Percentiles rank a stretch among this genome's conserved stretches.
phyloP scores from a whole-genome alignment of 1,140 invertebrate genomes.

The Mycetomoellerius zeteki region DNA sequence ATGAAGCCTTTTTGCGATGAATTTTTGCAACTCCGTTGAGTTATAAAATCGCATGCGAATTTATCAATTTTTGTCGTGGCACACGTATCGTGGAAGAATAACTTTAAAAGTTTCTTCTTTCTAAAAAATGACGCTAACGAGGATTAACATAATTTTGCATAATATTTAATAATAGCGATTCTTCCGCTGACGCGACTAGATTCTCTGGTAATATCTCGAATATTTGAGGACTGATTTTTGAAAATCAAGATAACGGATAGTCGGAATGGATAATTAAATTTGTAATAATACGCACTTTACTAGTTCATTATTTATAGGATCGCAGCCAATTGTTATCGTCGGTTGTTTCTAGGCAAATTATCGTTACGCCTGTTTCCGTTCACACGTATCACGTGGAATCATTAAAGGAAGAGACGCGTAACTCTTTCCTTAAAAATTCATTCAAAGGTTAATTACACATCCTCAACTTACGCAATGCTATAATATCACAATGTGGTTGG shows the following conservation, averaged over 20 bases:
- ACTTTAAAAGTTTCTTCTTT: not conserved
- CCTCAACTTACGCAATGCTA: not conserved
- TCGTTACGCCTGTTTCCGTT: constrained; percentile 77
- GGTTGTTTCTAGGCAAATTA: constrained; percentile 54
- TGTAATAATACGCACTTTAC: constrained; percentile 6
- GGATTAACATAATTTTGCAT: constrained; percentile 22
- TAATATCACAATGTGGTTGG: not conserved
- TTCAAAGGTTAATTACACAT: not conserved
- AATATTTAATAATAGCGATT: not conserved
- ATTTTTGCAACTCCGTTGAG: not conserved
- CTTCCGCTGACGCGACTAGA: not conserved
- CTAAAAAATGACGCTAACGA: not conserved
- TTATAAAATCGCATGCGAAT: not conserved
- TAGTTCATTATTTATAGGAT: constrained; percentile 53
- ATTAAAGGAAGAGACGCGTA: constrained; percentile 24
- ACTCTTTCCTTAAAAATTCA: constrained; percentile 23
- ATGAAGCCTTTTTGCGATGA: not conserved
- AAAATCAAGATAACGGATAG: not conserved
- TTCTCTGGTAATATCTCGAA: not conserved
- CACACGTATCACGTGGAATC: constrained; percentile 66
- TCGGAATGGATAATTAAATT: constrained; percentile 28
- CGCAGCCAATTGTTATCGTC: constrained; percentile 50
- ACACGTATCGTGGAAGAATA: not conserved
- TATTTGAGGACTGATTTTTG: not conserved
- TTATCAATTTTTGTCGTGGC: not conserved